A percentile compares a stretch with the other conserved stretches of the same genome.
Conservation (phyloP, 2,888 invertebrate species). For the Spatulosminthurus flaviceps region DNA sequence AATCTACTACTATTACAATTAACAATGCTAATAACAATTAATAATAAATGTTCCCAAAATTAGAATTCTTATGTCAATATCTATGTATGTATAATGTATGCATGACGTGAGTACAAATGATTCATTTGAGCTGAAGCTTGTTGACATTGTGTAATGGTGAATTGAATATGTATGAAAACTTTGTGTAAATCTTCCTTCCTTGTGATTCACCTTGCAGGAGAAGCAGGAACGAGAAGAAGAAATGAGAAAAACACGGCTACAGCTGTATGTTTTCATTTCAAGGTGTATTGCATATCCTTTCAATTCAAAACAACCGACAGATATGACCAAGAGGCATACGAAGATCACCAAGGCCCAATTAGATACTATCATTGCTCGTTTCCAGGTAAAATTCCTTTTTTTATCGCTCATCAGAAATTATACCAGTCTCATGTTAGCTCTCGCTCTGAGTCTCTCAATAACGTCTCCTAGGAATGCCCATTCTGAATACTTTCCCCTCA, state of each 20-base stretch:
- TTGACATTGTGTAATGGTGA: too few relatives aligned
- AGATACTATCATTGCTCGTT: slow-evolving; percentile 91
- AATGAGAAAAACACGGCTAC: slow-evolving; percentile 91
- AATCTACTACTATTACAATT: too few relatives aligned
- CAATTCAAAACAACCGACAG: slow-evolving; percentile 98
- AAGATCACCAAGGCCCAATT: slow-evolving; percentile 97
- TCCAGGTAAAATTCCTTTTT: slow-evolving; percentile 75
- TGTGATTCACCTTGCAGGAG: slow-evolving; percentile 73
- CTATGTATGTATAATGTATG: too few relatives aligned
- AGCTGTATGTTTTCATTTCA: slow-evolving; percentile 97
- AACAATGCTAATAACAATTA: too few relatives aligned
- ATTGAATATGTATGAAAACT: too few relatives aligned
- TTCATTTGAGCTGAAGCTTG: too few relatives aligned
- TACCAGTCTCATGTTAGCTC: neutral
- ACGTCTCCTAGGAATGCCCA: neutral
- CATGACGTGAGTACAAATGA: too few relatives aligned
- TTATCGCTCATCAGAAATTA: neutral
- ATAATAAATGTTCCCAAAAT: too few relatives aligned
- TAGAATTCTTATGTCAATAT: too few relatives aligned
- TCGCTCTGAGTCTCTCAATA: neutral
- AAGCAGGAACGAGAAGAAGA: slow-evolving; percentile 96
- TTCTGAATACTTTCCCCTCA: slow-evolving; percentile 14
- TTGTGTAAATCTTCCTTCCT: too few relatives aligned
- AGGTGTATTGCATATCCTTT: slow-evolving; percentile 98
- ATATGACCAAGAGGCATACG: slow-evolving; percentile 94